Percentiles rank a stretch among this genome's conserved stretches.
phyloP scores from a whole-genome alignment of 2,797 vertebrate species.

The Chaenodraco wilsoni region DNA sequence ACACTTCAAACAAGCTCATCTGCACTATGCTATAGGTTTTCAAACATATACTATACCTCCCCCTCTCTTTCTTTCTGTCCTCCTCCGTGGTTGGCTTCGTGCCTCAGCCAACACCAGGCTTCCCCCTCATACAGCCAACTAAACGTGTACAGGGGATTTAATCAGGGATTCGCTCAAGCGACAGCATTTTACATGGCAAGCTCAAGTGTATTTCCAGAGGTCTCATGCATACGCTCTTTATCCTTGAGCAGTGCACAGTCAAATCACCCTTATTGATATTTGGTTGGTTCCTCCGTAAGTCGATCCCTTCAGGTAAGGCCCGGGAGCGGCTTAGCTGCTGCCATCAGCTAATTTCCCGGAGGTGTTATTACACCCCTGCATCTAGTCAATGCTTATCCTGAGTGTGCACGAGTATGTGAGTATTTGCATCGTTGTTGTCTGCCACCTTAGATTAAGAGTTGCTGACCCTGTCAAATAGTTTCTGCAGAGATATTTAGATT shows the following conservation, averaged over 20 bases:
- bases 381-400: conserved; percentile 34
- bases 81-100: conserved; percentile 42
- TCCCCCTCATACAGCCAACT: conserved; percentile 64
- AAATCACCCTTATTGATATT: conserved; percentile 77
- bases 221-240: conserved; percentile 79
- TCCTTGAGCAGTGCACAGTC: conserved; percentile 65
- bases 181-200: conserved; percentile 70
- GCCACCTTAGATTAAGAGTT: conserved; percentile 34
- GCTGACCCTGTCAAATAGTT: conserved; percentile 44
- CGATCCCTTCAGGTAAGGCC: conserved; percentile 69
- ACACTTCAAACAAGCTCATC: conserved; percentile 59
- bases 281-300: conserved; percentile 62
- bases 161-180: conserved; percentile 75
- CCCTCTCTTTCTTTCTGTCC: conserved; percentile 36
- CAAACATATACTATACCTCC: conserved; percentile 17
- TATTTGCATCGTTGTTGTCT: conserved; percentile 27
- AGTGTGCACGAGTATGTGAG: conserved; percentile 8
- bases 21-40: conserved; percentile 33
- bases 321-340: conserved; percentile 57
- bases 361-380: conserved; percentile 61
- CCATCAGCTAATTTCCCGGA: conserved; percentile 69
- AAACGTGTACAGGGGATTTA: conserved; percentile 69
- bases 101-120: conserved; percentile 55
- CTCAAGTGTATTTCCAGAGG: conserved; percentile 72
- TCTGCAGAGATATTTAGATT: conserved; percentile 7